These are phyloP conservation scores for Anthrax anthrax DNA, from an alignment of 2,888 invertebrate genomes.

Conservation along the genomic window DNA sequence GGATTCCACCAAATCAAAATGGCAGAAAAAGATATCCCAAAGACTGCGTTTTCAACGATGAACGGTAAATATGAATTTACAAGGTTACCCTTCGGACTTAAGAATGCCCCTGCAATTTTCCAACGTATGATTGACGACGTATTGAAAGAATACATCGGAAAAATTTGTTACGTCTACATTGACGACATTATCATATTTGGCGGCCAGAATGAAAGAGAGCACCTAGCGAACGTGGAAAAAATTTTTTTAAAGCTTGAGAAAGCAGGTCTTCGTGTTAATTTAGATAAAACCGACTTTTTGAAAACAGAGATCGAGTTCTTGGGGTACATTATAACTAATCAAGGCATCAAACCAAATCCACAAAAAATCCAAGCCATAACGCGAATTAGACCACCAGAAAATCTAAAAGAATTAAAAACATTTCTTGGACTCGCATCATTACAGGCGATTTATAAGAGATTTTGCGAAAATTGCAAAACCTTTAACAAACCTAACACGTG, in stretches of 20 bases:
- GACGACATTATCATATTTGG: constrained; percentile 14
- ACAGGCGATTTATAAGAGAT: constrained; percentile 11
- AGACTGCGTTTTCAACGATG: constrained; percentile 11
- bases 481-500: constrained; percentile 10
- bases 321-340: constrained; percentile 8
- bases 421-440: constrained; percentile 10
- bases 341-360: constrained; percentile 8
- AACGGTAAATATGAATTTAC: constrained; percentile 12
- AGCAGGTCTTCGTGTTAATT: constrained; percentile 8
- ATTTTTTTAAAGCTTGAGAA: constrained; percentile 6
- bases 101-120: constrained; percentile 10
- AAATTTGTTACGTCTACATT: constrained; percentile 12
- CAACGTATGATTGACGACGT: constrained; percentile 8
- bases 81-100: constrained; percentile 4
- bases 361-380: constrained; percentile 4
- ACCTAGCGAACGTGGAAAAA: constrained; percentile 6
- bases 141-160: constrained; percentile 7
- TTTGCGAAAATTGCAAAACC: constrained; percentile 11
- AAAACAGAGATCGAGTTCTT: constrained; percentile 10
- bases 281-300: constrained; percentile 11
- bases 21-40: constrained; percentile 5
- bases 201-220: constrained; percentile 6
- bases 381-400: constrained; percentile 5
- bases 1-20: constrained; percentile 10
- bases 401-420: constrained; percentile 9